Evolutionary conservation across 1,140 invertebrate genomes (phyloP).

Genomic region (Ctenoplectra terminalis): DNA sequence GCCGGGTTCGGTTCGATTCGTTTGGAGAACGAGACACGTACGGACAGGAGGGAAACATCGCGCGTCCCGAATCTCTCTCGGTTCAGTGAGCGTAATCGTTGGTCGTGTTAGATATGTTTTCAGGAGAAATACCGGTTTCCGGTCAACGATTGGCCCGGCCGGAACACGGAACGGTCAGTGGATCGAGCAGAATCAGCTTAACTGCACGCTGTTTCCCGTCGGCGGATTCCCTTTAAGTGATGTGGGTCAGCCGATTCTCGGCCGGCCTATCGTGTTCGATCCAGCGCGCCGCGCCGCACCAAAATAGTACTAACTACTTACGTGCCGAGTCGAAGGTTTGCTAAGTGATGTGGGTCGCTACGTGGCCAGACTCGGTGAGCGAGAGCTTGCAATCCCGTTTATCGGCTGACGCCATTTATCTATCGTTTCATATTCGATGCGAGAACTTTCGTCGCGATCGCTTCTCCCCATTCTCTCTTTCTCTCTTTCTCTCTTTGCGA

Average conservation of each 20-base stretch:
- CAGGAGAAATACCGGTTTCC: constrained; percentile 46
- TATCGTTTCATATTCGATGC: constrained; percentile 24
- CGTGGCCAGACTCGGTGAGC: constrained; percentile 43
- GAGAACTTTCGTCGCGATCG: background rate
- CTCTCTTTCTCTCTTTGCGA: background rate
- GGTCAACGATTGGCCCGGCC: constrained; percentile 28
- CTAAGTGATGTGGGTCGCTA: constrained; percentile 58
- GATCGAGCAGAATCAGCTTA: constrained; percentile 53
- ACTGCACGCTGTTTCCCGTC: constrained; percentile 44
- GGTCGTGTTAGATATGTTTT: constrained; percentile 48
- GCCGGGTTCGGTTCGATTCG: no score
- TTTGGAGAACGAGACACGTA: background rate
- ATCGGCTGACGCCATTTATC: background rate
- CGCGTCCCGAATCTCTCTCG: constrained; percentile 14
- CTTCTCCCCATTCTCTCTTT: background rate
- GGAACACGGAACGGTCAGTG: constrained; percentile 26
- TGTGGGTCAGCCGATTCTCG: constrained; percentile 40
- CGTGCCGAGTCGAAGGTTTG: constrained; percentile 55
- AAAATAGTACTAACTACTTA: constrained; percentile 57
- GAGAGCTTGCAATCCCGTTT: constrained; percentile 1
- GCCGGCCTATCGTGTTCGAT: constrained; percentile 29
- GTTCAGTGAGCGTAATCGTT: constrained; percentile 31
- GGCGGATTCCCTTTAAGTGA: constrained; percentile 28
- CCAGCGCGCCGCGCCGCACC: background rate
- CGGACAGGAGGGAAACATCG: background rate